These are phyloP conservation scores for Gallinago undulata DNA, from an alignment of 2,113 vertebrate genomes.

Conservation along the genomic window DNA sequence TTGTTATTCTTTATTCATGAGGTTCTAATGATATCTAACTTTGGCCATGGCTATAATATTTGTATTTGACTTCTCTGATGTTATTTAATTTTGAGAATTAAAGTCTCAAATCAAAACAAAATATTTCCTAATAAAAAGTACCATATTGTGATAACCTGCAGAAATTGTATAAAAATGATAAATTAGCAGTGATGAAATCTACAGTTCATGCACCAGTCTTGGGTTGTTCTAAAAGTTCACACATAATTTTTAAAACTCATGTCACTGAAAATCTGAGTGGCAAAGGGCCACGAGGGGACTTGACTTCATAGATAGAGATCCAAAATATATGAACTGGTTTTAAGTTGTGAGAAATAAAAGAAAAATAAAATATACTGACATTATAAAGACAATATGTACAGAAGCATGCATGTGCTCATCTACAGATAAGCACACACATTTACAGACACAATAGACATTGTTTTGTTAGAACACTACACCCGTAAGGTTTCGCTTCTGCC, in stretches of 20 bases:
- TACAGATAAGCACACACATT: not conserved
- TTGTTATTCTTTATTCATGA: not conserved
- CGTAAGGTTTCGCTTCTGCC: not conserved
- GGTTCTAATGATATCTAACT: not conserved
- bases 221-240: not conserved
- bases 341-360: not conserved
- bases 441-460: not conserved
- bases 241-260: not conserved
- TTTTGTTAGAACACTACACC: not conserved
- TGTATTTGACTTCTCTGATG: not conserved
- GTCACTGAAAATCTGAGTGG: not conserved
- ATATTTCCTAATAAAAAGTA: not conserved
- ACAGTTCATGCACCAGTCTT: not conserved
- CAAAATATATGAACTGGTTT: not conserved
- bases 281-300: not conserved
- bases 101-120: not conserved
- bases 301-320: not conserved
- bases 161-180: not conserved
- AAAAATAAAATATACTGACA: not conserved
- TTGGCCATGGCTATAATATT: not conserved
- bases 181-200: not conserved
- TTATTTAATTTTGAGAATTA: not conserved
- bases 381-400: not conserved
- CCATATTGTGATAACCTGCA: not conserved
- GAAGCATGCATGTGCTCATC: not conserved